phyloP scores from a whole-genome alignment of 2,888 invertebrate species.

The Lydus trimaculatus region DNA sequence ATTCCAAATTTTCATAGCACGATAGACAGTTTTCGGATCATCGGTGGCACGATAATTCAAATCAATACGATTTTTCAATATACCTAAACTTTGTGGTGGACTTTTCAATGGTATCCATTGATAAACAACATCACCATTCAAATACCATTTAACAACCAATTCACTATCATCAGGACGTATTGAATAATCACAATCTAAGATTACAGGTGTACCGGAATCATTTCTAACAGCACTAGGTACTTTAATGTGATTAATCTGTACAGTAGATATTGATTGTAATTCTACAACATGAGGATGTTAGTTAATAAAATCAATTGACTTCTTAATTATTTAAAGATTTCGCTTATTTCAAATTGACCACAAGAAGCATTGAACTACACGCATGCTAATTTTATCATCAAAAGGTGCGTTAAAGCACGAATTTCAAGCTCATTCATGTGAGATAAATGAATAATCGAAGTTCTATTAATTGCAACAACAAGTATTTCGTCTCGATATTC shows the following conservation, averaged over 20 bases:
- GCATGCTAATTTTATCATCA: constrained; percentile 29
- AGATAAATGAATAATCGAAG: constrained; percentile 14
- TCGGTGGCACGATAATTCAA: constrained; percentile 70
- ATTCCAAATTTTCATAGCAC: constrained; percentile 73
- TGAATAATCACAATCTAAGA: constrained; percentile 77
- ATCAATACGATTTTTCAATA: constrained; percentile 67
- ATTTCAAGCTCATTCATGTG: constrained; percentile 19
- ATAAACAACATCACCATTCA: constrained; percentile 75
- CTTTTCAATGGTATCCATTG: constrained; percentile 78
- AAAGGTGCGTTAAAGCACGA: constrained; percentile 28
- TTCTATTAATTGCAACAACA: neutral
- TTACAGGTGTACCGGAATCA: constrained; percentile 60
- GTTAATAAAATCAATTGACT: neutral
- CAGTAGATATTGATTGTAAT: constrained; percentile 11
- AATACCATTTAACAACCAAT: constrained; percentile 80
- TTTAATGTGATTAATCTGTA: constrained; percentile 59
- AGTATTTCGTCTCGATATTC: neutral
- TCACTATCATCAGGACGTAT: constrained; percentile 70
- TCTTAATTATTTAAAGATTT: neutral
- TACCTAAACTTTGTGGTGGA: constrained; percentile 70
- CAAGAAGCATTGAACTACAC: neutral
- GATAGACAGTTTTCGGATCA: constrained; percentile 72
- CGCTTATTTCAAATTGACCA: neutral
- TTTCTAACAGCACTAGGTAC: constrained; percentile 58
- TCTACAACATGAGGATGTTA: neutral